These are phyloP conservation scores for Periparus ater DNA, from an alignment of 2,797 vertebrate species.

Conservation along the genomic window DNA sequence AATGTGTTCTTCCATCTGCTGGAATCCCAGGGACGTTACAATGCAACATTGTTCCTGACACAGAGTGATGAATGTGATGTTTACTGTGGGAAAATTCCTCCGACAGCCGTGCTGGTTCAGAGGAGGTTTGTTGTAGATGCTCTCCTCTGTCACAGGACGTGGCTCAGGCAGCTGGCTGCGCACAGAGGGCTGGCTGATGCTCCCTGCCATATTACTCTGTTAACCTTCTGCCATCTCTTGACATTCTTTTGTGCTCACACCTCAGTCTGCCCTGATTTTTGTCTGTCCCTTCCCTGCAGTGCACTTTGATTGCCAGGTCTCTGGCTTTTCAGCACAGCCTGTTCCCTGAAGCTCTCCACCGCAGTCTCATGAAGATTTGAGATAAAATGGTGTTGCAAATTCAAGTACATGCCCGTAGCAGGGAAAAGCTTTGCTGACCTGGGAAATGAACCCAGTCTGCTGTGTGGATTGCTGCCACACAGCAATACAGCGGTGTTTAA, in stretches of 20 bases:
- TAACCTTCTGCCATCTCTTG: not conserved
- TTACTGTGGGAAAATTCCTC: slow-evolving; percentile 48
- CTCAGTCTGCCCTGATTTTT: not conserved
- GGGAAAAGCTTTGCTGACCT: not conserved
- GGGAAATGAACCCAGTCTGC: not conserved
- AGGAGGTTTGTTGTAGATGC: not conserved
- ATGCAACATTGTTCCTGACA: slow-evolving; percentile 26
- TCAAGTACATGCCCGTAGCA: not conserved
- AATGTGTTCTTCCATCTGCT: not conserved
- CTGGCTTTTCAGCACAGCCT: not conserved
- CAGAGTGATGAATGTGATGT: not conserved
- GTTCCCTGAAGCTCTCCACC: not conserved
- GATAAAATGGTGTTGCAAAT: not conserved
- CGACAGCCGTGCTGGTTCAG: not conserved
- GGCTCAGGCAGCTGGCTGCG: not conserved
- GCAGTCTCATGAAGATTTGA: not conserved
- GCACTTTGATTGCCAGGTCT: not conserved
- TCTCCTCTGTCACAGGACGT: not conserved
- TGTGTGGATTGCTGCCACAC: not conserved
- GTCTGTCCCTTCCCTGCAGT: not conserved
- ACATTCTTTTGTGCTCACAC: not conserved
- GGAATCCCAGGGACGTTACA: not conserved
- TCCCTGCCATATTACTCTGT: not conserved
- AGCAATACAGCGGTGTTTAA: not conserved
- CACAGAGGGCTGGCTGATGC: not conserved